Evolutionary conservation across 2,797 vertebrate species (phyloP).

Genomic region (Sebastes hubbsi): DNA sequence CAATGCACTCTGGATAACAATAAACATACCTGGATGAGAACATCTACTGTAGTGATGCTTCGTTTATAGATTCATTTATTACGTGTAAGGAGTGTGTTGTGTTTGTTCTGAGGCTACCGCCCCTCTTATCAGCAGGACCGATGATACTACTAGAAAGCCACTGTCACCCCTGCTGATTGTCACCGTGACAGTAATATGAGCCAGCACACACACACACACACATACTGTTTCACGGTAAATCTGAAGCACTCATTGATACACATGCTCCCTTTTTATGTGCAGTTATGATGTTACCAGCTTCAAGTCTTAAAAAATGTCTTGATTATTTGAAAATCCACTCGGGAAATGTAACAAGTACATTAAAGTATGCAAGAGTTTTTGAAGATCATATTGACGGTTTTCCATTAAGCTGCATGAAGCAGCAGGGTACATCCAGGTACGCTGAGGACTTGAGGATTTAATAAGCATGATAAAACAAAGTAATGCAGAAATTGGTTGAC

Average conservation of each 20-base stretch:
- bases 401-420: not conserved
- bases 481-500: not conserved
- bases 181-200: slow-evolving; percentile 47
- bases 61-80: not conserved
- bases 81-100: not conserved
- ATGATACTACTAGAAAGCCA: slow-evolving; percentile 70
- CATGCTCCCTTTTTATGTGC: not conserved
- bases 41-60: not conserved
- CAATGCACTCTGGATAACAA: slow-evolving; percentile 63
- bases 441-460: no score
- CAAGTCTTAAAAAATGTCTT: not conserved
- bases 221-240: not conserved
- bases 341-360: no score
- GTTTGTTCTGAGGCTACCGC: slow-evolving; percentile 44
- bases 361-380: not conserved
- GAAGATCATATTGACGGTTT: not conserved
- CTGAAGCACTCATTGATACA: slow-evolving; percentile 10
- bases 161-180: slow-evolving; percentile 61
- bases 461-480: not conserved
- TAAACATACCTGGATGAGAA: slow-evolving; percentile 70
- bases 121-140: slow-evolving; percentile 44
- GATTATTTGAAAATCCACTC: not conserved
- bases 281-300: not conserved
- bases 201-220: not conserved
- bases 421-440: not conserved